A percentile compares a stretch with the other conserved stretches of the same genome.
phyloP scores from a whole-genome alignment of 2,888 invertebrate species.

The Ryuthela nishihirai region DNA sequence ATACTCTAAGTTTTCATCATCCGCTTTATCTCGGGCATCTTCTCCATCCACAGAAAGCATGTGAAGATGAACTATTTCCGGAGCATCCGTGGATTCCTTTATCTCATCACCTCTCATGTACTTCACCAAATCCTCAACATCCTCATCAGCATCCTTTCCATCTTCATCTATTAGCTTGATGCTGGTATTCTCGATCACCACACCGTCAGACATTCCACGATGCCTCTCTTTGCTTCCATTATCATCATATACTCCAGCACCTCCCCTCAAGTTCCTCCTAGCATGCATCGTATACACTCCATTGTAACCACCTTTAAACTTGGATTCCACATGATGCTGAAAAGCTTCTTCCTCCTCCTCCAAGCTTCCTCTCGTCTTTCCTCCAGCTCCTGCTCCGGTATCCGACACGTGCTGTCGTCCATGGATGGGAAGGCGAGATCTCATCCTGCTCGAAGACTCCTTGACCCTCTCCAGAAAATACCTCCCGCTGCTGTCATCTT shows the following conservation, averaged over 20 bases:
- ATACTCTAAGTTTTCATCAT: no score
- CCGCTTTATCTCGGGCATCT: constrained; percentile 4
- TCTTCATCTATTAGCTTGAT: constrained; percentile 19
- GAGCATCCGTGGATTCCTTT: constrained; percentile 6
- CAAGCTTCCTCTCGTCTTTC: neutral
- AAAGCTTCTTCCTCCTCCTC: no score
- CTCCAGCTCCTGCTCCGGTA: neutral
- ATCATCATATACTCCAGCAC: neutral
- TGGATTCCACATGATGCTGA: no score
- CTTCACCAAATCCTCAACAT: no score
- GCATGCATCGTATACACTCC: constrained; percentile 31
- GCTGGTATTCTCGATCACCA: constrained; percentile 6
- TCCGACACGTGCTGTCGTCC: constrained; percentile 15
- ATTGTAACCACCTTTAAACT: neutral
- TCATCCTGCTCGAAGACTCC: constrained; percentile 21
- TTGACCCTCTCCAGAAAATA: constrained; percentile 27
- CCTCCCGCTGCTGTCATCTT: constrained; percentile 15
- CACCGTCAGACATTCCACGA: no score
- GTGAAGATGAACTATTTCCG: constrained; percentile 25
- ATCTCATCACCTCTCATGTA: neutral
- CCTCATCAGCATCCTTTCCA: constrained; percentile 3
- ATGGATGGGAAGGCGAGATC: constrained; percentile 9
- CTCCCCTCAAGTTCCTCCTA: constrained; percentile 1
- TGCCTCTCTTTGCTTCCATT: neutral
- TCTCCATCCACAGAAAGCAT: constrained; percentile 16